Base-by-base conservation (phyloP, 2,113 vertebrate species). In the Speoplatyrhinus poulsoni region DNA sequence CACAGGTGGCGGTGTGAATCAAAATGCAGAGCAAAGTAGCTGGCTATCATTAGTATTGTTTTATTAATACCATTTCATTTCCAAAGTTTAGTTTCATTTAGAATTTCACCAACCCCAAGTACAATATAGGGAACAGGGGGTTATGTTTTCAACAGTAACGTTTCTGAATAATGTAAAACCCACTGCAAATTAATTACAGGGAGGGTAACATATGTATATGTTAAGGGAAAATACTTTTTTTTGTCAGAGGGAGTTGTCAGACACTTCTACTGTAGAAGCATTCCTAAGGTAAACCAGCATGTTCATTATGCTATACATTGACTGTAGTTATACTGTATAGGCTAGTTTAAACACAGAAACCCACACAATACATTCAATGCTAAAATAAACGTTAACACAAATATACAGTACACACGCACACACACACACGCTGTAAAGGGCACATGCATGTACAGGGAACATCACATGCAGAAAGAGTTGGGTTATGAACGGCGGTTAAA, bases 171-270 rank as follows among this genome's bases (percentile, higher is more conserved):
- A 41, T 41, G 36, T 41, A 6, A 41, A 41, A 41, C 4, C 26
- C 36, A 50, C 3, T 12, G 49, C 12, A 50, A 15, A 12, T 50
- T 11, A 50, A 50, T 10, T 50, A 3, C 49, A 50, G 49, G 49
- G 49, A 50, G 49, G 13, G 10, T 50, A 50, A 13, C 13, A 13
- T 11, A 50, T 17, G n/a, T 56, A 66, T 33, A 59, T 60, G 46
- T 59, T 41, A 59, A 50, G 49, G 36, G 54, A 46, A 57, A 61
- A 65, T 57, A 3, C 49, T 66, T 62, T 17, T 41, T 3, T 41
- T 41, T 26, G 19, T 41, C 73, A 75, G 72, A 69, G 57, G 61
- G 69, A 72, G 73, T 67, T 54, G 67, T 84, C 79, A 80, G 13
- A 65, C 72, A 75, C 79, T 81, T 72, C 81, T 62, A 26, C 26